These are phyloP conservation scores for Orcinus orca DNA, from an alignment of 2,113 vertebrate genomes.

Conservation along the genomic window DNA sequence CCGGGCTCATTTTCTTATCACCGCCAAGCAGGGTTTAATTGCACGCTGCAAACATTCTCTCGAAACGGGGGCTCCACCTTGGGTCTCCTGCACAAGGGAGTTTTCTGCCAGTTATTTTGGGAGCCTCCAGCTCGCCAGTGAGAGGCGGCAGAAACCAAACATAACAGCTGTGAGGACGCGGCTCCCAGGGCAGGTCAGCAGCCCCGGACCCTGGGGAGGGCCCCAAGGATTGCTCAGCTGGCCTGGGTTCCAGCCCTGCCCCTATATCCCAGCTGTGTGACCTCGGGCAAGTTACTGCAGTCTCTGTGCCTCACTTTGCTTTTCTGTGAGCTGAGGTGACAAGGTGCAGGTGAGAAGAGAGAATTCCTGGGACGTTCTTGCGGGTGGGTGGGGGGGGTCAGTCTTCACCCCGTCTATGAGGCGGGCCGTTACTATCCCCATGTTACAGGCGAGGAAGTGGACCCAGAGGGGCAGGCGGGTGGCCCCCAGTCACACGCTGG, in stretches of 20 bases:
- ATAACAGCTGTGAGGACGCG: background rate
- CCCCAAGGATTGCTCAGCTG: background rate
- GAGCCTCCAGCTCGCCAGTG: background rate
- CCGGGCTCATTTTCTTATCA: background rate
- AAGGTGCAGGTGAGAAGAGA: background rate
- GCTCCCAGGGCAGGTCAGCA: fast-evolving
- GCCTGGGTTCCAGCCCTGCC: background rate
- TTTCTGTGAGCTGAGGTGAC: fast-evolving
- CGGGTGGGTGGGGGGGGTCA: background rate
- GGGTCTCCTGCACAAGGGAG: background rate
- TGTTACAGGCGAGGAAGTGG: background rate
- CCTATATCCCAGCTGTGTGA: fast-evolving
- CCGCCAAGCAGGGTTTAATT: conserved; percentile 47
- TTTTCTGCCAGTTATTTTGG: background rate
- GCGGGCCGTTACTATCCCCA: fast-evolving
- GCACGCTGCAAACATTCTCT: background rate
- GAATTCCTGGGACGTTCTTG: background rate
- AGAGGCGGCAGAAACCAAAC: background rate
- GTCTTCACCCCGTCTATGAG: fast-evolving
- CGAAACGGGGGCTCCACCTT: background rate
- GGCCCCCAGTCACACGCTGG: background rate
- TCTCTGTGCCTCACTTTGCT: background rate
- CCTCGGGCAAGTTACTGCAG: too few relatives aligned
- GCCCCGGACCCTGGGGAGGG: too few relatives aligned
- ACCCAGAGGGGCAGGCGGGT: background rate